Base-by-base conservation (phyloP, 2,888 invertebrate genomes). In the Amphiduros pacificus region DNA sequence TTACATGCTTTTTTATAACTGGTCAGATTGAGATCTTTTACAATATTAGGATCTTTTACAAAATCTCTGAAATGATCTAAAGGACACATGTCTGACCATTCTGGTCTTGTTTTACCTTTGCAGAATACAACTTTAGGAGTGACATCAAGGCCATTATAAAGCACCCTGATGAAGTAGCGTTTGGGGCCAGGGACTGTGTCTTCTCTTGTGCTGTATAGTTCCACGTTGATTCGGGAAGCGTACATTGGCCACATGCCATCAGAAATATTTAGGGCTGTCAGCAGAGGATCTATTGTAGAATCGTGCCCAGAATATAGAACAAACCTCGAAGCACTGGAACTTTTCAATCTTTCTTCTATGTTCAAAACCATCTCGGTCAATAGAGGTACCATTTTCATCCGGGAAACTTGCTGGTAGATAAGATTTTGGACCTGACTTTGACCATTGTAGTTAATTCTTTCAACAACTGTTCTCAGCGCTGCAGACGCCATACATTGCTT, bases 231-330 rank as follows among this genome's bases (percentile, higher is more conserved):
- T 58, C 96, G 85, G 0, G 94, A 89, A 0, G 93, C 94, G 79
- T 94, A 97, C 26, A 90, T 89, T 51, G 94, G 89, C 66, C 90
- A 84, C 60, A 75, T 79, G 52, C 85, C 84, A 63, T 86, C 85
- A 48, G 84, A 79, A 2, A 93, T 82, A 0, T 94, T 94, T 53
- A 96, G 79, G 0, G 93, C 91, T 1, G 90, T 85, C 1, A 91
- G 88, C 40, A 96, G 82, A 67, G 93, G 91, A 74, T 93, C 91
- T 40, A 96, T 77, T 0, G 95, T 95, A 75, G 91, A 90, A 81
- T 96, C 96, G 74, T 96, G 96, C 0, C 94, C 95, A 0, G 95
- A 94, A 77, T 91, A 93, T 0, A 93, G 75, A 0, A 91, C 89
- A 61, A 93, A 86, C 73, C 89, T 90, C 24, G 90, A 90, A 62